Evolutionary conservation across 2,888 invertebrate genomes (phyloP).

Genomic region (Lepidonotus clava): DNA sequence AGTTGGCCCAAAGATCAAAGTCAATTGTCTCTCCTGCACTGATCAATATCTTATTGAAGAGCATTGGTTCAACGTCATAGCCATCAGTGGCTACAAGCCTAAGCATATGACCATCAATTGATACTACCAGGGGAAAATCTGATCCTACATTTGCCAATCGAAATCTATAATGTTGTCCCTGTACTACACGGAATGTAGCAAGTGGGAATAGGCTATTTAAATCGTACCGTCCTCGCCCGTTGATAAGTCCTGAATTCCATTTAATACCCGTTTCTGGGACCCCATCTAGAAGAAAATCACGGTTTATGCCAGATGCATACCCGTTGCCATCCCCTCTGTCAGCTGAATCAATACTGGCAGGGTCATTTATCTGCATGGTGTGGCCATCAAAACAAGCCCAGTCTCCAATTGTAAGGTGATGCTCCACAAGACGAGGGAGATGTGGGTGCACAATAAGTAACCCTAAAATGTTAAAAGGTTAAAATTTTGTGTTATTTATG

Average conservation of each 20-base stretch:
- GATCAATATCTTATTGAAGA: constrained; percentile 67
- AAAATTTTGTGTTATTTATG: neutral
- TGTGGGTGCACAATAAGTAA: neutral
- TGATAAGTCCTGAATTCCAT: constrained; percentile 66
- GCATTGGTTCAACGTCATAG: constrained; percentile 66
- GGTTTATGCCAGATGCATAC: neutral
- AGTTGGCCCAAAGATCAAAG: constrained; percentile 67
- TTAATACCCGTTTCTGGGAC: neutral
- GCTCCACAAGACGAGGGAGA: no score
- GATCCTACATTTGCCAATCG: constrained; percentile 68
- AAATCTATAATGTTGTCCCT: constrained; percentile 65
- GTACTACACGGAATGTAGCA: neutral
- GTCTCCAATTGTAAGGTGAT: neutral
- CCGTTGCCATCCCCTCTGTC: neutral
- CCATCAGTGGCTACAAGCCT: constrained; percentile 69
- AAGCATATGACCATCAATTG: constrained; percentile 69
- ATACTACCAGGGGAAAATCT: constrained; percentile 67
- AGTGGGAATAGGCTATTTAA: constrained; percentile 52
- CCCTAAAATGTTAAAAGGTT: neutral
- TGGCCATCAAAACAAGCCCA: neutral
- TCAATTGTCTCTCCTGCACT: constrained; percentile 72
- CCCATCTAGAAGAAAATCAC: neutral
- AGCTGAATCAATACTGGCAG: neutral
- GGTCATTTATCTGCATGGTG: neutral
- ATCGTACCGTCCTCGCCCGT: constrained; percentile 67